A percentile compares a stretch with the other conserved stretches of the same genome.
These are phyloP conservation scores for Drosophila nr. perissopoda DNA, from an alignment of 2,888 invertebrate species.

Conservation along the genomic window DNA sequence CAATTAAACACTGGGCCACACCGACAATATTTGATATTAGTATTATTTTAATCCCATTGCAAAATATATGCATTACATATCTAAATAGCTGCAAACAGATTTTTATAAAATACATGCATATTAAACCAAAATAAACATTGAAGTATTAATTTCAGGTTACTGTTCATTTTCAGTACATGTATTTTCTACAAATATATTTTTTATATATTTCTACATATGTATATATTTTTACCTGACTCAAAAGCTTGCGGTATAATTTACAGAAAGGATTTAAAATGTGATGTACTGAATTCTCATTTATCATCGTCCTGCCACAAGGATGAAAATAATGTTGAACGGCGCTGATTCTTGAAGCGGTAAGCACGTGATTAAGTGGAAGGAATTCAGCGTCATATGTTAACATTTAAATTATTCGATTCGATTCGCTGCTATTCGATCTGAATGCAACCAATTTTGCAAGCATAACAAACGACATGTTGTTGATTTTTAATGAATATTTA, in stretches of 20 bases:
- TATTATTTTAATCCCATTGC: background rate
- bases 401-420: conserved; percentile 70
- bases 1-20: background rate
- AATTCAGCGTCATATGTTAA: conserved; percentile 60
- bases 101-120: background rate
- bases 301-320: conserved; percentile 30
- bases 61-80: background rate
- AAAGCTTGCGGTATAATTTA: conserved; percentile 1
- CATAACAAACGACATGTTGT: conserved; percentile 28
- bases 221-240: too few relatives aligned
- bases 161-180: background rate
- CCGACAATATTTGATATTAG: background rate
- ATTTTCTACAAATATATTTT: background rate
- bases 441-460: conserved; percentile 17
- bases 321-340: conserved; percentile 37
- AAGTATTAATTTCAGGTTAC: background rate
- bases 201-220: too few relatives aligned
- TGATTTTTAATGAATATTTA: conserved; percentile 72
- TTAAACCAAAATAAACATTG: background rate
- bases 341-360: conserved; percentile 40
- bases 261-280: conserved; percentile 2
- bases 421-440: conserved; percentile 4
- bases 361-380: conserved; percentile 73
- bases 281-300: conserved; percentile 43
- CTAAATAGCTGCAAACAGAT: background rate